phyloP scores from a whole-genome alignment of 2,888 invertebrate species.

The Chrysolina americana region DNA sequence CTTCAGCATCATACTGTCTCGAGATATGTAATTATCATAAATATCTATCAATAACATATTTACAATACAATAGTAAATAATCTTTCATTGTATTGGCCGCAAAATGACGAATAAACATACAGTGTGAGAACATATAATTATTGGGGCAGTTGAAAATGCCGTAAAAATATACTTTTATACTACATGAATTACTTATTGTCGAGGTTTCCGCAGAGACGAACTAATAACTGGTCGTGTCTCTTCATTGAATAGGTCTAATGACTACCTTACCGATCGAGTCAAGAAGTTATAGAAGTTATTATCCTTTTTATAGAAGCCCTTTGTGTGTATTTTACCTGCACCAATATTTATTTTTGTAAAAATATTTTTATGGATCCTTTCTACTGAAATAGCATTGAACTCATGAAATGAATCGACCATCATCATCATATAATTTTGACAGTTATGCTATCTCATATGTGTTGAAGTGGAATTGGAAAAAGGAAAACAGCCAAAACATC shows the following conservation, averaged over 20 bases:
- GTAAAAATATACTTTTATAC: slow-evolving; percentile 48
- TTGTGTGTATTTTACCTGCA: slow-evolving; percentile 21
- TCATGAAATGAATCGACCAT: background rate
- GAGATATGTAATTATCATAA: slow-evolving; percentile 50
- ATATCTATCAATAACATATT: slow-evolving; percentile 50
- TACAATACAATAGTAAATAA: slow-evolving; percentile 46
- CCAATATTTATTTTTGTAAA: slow-evolving; percentile 15
- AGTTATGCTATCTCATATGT: background rate
- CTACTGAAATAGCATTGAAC: slow-evolving; percentile 10
- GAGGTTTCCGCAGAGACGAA: slow-evolving; percentile 18
- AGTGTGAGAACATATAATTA: slow-evolving; percentile 56
- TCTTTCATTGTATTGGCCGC: slow-evolving; percentile 41
- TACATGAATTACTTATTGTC: slow-evolving; percentile 24
- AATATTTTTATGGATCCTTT: slow-evolving; percentile 17
- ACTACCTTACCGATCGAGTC: slow-evolving; percentile 13
- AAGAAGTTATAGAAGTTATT: slow-evolving; percentile 21
- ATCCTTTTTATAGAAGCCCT: slow-evolving; percentile 16
- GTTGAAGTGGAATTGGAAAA: background rate
- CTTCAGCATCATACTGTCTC: slow-evolving; percentile 15
- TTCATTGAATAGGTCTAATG: slow-evolving; percentile 23
- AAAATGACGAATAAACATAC: slow-evolving; percentile 52
- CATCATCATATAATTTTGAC: background rate
- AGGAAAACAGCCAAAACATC: background rate
- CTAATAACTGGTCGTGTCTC: slow-evolving; percentile 22
- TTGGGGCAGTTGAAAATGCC: slow-evolving; percentile 50